Evolutionary conservation across 2,113 vertebrate species (phyloP).

Genomic region (Nycticorax nycticorax): DNA sequence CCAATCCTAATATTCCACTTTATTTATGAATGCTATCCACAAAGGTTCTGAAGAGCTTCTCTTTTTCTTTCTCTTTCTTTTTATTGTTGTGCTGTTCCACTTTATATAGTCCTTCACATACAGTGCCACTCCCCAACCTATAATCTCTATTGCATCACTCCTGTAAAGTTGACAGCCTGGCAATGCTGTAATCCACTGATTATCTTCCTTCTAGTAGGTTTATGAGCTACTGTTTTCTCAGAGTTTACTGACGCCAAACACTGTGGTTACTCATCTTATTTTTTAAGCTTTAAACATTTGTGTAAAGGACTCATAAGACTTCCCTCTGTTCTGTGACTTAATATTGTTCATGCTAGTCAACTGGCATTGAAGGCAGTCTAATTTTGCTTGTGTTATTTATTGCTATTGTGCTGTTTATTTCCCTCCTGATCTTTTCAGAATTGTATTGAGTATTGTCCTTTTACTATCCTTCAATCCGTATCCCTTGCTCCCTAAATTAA

Average conservation of each 20-base stretch:
- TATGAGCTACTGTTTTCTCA: background rate
- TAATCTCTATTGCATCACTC: background rate
- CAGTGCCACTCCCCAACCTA: background rate
- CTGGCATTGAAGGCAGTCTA: background rate
- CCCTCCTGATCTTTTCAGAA: background rate
- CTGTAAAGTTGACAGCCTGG: background rate
- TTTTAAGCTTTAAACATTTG: background rate
- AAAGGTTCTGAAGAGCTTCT: background rate
- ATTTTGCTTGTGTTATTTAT: background rate
- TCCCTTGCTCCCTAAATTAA: background rate
- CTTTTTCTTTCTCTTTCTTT: background rate
- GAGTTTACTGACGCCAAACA: background rate
- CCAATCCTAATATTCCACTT: background rate
- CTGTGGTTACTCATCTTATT: background rate
- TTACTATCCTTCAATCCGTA: background rate
- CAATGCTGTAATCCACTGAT: background rate
- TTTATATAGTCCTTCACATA: background rate
- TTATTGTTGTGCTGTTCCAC: background rate
- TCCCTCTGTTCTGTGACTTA: background rate
- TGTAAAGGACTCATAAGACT: background rate
- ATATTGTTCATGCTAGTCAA: background rate
- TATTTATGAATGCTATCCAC: background rate
- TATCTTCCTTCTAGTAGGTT: background rate
- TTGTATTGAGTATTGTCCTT: background rate
- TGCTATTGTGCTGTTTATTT: background rate